Evolutionary conservation across 2,113 vertebrate genomes (phyloP), one percentile per base, ranked within the genome.

Genomic region (Nibea albiflora): DNA sequence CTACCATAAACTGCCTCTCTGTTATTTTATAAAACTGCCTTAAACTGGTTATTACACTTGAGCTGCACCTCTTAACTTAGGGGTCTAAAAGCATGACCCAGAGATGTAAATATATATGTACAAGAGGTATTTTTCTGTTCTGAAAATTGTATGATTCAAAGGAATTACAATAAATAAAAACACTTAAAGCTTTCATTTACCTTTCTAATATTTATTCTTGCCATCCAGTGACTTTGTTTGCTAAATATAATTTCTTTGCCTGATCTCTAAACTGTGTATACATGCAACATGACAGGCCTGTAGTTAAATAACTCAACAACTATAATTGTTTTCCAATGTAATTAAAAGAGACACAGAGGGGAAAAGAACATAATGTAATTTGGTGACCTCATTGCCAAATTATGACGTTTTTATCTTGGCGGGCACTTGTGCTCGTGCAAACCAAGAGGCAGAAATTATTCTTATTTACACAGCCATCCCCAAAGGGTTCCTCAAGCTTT

Each of bases 301-400:
- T 94, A 96, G 95, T 95, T 96, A 95, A 97, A 95, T 92, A 94
- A 94, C 97, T 97, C 95, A 96, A 92, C 94, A 95, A 93, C 93
- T 95, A 96, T 94, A 96, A 97, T 94, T 95, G 94, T 97, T 95
- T 94, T 94, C 92, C 86, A 93, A 87, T 85, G 94, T 96, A 97
- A 97, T 96, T 97, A 96, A 97, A 95, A 69, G 90, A 94, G 96
- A 97, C 96, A 95, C 93, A 88, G 92, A 96, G 94, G 95, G 95
- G 96, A 97, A 92, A 96, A 94, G 95, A 96, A 92, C 96, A 95
- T 96, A 96, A 97, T 95, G 95, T 94, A 93, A 97, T 97, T 98
- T 97, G 95, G 96, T 96, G 96, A 95, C 95, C 96, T 97, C 96
- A 96, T 93, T 95, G 96, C 93, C 91, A 92, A 97, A 96, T 96